Evolutionary conservation across 2,113 vertebrate species (phyloP).

Genomic region (Elanus axillaris): DNA sequence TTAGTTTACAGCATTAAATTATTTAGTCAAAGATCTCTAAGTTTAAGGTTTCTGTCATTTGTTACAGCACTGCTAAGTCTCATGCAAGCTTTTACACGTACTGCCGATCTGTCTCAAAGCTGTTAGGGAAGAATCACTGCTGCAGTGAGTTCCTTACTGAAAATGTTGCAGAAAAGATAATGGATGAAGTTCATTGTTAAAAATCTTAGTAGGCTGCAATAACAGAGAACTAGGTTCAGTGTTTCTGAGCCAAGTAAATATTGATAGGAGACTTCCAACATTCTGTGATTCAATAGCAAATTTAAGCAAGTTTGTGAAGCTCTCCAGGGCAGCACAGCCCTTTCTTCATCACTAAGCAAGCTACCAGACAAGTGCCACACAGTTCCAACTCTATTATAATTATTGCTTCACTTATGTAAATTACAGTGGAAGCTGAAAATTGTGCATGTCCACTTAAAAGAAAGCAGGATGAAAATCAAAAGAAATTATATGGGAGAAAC

Average conservation of each 20-base stretch:
- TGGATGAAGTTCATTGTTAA: background rate
- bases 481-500: background rate
- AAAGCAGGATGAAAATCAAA: background rate
- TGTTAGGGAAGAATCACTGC: background rate
- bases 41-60: background rate
- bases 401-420: background rate
- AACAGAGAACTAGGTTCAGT: background rate
- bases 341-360: background rate
- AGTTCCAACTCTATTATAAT: background rate
- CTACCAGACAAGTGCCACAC: background rate
- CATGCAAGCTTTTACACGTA: accelerated
- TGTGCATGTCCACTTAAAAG: background rate
- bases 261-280: background rate
- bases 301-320: background rate
- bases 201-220: background rate
- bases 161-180: background rate
- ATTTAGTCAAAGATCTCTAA: background rate
- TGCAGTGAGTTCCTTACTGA: background rate
- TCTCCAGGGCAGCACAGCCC: background rate
- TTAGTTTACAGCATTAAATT: background rate
- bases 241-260: background rate
- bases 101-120: background rate
- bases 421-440: background rate
- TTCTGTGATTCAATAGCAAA: background rate
- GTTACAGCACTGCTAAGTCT: background rate